Base-by-base conservation (phyloP, 1,140 invertebrate genomes). In the Eumeta japonica region DNA sequence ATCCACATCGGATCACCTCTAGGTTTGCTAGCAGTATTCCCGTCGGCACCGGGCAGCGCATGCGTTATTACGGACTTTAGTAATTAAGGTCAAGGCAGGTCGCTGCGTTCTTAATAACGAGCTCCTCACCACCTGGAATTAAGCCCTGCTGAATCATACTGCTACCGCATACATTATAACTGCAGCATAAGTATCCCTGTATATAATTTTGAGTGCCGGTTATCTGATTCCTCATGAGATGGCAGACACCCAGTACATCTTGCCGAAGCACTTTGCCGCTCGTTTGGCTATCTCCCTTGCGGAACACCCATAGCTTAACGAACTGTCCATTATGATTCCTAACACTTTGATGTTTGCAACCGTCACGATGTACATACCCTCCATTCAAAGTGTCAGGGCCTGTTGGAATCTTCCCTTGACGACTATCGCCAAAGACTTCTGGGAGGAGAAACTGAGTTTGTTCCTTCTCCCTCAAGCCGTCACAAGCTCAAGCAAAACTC, bases 101-200 rank as follows among this genome's bases (percentile, higher is more conserved):
- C n/a, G n/a, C n/a, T n/a, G n/a, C n/a, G n/a, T n/a, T n/a, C n/a
- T 39, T 32, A 43, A 11, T 3, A 58, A 30, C 28, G 40, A 13
- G 7, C 42, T 28, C 16, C 16, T 15, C 0, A 42, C 37, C 19
- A 9, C 28, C 16, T 31, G 39, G 2, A 10, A 28, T 3, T 12
- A 28, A 7, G 32, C 18, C 12, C 37, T 5, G 3, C 16, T 24
- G 16, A 16, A 28, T 55, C 62, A 68, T 0, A 48, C 46, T 1
- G 45, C 37, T 0, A 49, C 54, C 1, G 48, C 59, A 43, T 68
- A 65, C 0, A 42, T 34, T 0, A 50, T 30, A 7, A 34, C 43
- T 0, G 57, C 24, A 0, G 52, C 27, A 15, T 56, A 55, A 1
- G 58, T 19, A 0, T 52, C 48, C 11, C 34, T 35, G 28, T 62